Percentiles rank a stretch among this genome's conserved stretches.
These are phyloP conservation scores for Psylliodes chrysocephalus DNA, from an alignment of 2,888 invertebrate species.

Conservation along the genomic window DNA sequence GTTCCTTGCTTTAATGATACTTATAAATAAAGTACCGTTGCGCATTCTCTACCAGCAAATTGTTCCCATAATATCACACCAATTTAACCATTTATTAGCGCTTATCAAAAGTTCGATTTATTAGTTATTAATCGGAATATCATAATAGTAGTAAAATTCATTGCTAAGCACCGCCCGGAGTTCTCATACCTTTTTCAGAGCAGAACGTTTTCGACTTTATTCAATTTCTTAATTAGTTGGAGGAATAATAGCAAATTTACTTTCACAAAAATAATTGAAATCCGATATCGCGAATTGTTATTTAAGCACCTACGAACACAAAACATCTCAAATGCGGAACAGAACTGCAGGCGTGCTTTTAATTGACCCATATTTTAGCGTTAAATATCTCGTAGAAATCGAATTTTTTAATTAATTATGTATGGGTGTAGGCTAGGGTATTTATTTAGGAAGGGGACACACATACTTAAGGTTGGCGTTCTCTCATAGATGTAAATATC, in stretches of 20 bases:
- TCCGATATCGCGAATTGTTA: constrained; percentile 14
- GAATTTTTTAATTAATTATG: no score
- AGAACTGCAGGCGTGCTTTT: neutral
- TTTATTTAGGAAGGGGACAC: no score
- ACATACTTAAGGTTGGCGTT: no score
- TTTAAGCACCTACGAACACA: constrained; percentile 11
- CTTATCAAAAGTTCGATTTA: neutral
- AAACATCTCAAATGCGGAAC: neutral
- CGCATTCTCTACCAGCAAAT: neutral
- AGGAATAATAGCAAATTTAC: constrained; percentile 21
- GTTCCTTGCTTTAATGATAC: neutral
- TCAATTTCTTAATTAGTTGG: constrained; percentile 18
- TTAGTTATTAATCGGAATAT: neutral
- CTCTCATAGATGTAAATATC: no score
- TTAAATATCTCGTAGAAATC: neutral
- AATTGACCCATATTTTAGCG: neutral
- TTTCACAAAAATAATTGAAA: constrained; percentile 24
- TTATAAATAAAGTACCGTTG: neutral
- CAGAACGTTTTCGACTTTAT: constrained; percentile 14
- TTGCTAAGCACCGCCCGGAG: neutral
- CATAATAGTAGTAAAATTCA: neutral
- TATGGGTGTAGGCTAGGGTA: no score
- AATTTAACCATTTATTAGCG: neutral
- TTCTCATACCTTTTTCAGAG: constrained; percentile 17
- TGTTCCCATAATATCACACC: neutral